Conservation (phyloP, 2,113 vertebrate species). For the Nerophis lumbriciformis region DNA sequence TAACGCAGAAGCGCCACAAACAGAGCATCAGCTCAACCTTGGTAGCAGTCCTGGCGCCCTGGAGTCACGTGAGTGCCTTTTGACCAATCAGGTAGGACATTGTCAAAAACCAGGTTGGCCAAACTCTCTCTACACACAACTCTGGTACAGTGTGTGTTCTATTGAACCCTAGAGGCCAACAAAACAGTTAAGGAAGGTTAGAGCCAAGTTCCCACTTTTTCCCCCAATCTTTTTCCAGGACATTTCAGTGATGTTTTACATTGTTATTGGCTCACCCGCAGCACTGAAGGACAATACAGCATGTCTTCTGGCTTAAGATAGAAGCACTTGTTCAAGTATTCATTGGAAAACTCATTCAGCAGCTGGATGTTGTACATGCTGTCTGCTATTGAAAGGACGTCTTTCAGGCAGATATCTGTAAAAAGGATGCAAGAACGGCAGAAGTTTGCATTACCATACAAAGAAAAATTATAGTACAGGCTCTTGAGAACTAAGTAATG, state of each 20-base stretch:
- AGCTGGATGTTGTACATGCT: constrained; percentile 91
- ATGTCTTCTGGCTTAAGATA: constrained; percentile 89
- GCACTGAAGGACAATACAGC: constrained; percentile 83
- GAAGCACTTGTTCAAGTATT: constrained; percentile 87
- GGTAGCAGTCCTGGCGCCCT: too few relatives aligned
- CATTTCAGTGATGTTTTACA: background rate
- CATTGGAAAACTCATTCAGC: constrained; percentile 82
- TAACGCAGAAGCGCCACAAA: too few relatives aligned
- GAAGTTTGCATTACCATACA: background rate
- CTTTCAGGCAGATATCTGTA: constrained; percentile 91
- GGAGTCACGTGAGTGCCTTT: too few relatives aligned
- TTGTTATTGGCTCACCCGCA: constrained; percentile 78
- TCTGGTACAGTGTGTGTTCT: background rate
- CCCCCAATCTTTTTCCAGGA: background rate
- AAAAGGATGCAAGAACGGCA: background rate
- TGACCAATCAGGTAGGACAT: too few relatives aligned
- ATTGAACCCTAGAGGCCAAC: background rate
- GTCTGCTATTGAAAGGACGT: constrained; percentile 85
- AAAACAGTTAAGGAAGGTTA: background rate
- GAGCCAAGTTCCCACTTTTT: background rate
- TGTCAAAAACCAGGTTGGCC: background rate
- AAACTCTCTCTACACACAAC: too few relatives aligned
- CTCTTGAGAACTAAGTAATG: background rate
- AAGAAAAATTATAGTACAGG: background rate
- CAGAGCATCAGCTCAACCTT: too few relatives aligned